Evolutionary conservation across 2,888 invertebrate genomes (phyloP).

Genomic region (Pheosia tremula): DNA sequence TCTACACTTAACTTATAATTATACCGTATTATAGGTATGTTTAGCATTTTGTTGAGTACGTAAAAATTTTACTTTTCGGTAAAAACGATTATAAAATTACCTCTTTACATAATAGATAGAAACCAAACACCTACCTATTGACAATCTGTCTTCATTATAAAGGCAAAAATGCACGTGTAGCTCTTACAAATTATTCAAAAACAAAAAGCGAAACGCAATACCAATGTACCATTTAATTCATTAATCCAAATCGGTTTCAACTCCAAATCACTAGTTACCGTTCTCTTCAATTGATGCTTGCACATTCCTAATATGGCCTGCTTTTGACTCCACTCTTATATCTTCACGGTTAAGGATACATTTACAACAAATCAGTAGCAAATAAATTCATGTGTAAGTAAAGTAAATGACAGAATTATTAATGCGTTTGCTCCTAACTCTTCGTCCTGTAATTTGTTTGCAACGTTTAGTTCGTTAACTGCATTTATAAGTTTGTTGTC

Average conservation of each 20-base stretch:
- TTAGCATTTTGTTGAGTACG: no score
- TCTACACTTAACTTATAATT: no score
- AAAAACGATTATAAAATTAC: no score
- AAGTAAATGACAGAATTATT: constrained; percentile 21
- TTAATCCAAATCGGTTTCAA: constrained; percentile 42
- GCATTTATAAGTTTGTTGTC: constrained; percentile 47
- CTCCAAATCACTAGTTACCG: constrained; percentile 42
- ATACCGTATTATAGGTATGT: no score
- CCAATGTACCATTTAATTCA: constrained; percentile 40
- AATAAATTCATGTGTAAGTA: constrained; percentile 19
- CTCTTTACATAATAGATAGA: no score
- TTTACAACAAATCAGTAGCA: constrained; percentile 11
- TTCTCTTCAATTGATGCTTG: constrained; percentile 27
- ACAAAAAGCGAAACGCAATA: constrained; percentile 24
- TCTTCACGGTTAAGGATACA: constrained; percentile 9
- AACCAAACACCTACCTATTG: neutral
- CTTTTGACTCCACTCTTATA: constrained; percentile 1
- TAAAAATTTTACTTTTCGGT: no score
- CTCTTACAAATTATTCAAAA: constrained; percentile 6
- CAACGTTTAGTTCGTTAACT: constrained; percentile 14
- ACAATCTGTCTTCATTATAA: neutral
- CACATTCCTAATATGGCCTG: constrained; percentile 8
- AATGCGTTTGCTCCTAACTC: constrained; percentile 12
- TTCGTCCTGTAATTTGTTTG: constrained; percentile 10
- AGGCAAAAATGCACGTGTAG: neutral